A percentile compares a stretch with the other conserved stretches of the same genome.
phyloP scores from a whole-genome alignment of 2,113 vertebrate species.

The Rhodinocichla rosea region DNA sequence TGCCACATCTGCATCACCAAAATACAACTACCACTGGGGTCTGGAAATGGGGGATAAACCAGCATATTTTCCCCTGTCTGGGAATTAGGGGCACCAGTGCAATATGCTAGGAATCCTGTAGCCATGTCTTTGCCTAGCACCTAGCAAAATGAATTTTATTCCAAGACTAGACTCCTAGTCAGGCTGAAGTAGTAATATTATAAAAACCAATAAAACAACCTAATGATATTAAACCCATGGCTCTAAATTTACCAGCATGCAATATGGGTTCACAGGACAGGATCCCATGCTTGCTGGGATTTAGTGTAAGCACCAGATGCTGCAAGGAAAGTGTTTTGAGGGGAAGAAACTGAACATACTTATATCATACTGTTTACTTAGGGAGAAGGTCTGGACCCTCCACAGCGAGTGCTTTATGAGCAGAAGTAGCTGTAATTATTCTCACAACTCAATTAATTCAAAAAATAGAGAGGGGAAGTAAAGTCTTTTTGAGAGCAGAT shows the following conservation, averaged over 20 bases:
- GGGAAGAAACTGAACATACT: not conserved
- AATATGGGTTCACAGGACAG: accelerated
- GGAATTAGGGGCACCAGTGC: not conserved
- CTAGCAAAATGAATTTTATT: not conserved
- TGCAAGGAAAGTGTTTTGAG: not conserved
- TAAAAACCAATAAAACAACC: not conserved
- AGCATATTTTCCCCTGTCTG: accelerated
- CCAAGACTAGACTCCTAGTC: not conserved
- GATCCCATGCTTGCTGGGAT: not conserved
- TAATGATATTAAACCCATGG: not conserved
- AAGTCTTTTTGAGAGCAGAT: not conserved
- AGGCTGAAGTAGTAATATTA: not conserved
- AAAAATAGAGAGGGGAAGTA: not conserved
- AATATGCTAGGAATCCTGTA: not conserved
- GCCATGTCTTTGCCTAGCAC: not conserved
- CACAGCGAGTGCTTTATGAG: not conserved
- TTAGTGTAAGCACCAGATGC: not conserved
- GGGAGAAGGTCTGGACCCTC: not conserved
- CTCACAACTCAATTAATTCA: not conserved
- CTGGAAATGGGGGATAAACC: not conserved
- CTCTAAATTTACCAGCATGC: not conserved
- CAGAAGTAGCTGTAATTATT: not conserved
- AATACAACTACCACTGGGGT: not conserved
- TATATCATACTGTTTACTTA: not conserved
- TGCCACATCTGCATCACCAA: not conserved